phyloP scores from a whole-genome alignment of 2,797 vertebrate genomes.

The Chrosomus eos region DNA sequence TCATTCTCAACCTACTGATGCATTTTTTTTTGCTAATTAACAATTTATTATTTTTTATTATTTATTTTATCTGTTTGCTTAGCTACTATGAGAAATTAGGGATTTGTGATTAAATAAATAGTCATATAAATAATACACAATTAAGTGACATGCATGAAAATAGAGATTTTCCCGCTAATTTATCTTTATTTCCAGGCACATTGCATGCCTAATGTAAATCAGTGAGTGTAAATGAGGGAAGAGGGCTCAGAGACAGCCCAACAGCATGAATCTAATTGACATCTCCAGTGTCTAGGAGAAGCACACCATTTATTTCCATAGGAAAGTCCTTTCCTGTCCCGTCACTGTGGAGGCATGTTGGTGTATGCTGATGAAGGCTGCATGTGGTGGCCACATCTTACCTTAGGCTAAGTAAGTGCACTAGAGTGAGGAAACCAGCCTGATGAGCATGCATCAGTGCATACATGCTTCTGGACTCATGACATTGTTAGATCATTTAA shows the following conservation, averaged over 20 bases:
- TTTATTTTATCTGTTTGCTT: neutral
- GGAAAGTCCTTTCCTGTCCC: neutral
- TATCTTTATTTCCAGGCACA: neutral
- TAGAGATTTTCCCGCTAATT: neutral
- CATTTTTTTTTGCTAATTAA: neutral
- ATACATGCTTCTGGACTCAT: slow-evolving; percentile 35
- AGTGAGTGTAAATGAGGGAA: slow-evolving; percentile 16
- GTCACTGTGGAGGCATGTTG: slow-evolving; percentile 2
- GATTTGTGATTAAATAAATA: neutral
- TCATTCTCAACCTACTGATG: neutral
- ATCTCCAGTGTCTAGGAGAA: slow-evolving; percentile 17
- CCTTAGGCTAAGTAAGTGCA: slow-evolving; percentile 43
- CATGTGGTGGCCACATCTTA: slow-evolving; percentile 11
- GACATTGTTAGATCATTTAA: slow-evolving; percentile 27
- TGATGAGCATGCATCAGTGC: slow-evolving; percentile 49
- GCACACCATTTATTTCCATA: slow-evolving; percentile 16
- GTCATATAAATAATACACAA: neutral
- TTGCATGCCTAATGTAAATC: neutral
- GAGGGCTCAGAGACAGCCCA: neutral
- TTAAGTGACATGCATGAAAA: neutral
- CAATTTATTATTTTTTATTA: neutral
- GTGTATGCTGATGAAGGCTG: slow-evolving; percentile 21
- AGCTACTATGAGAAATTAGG: neutral
- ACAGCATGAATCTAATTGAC: slow-evolving; percentile 39
- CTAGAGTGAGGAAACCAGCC: slow-evolving; percentile 43